Conservation (phyloP, 2,797 vertebrate genomes). For the Chanos chanos region DNA sequence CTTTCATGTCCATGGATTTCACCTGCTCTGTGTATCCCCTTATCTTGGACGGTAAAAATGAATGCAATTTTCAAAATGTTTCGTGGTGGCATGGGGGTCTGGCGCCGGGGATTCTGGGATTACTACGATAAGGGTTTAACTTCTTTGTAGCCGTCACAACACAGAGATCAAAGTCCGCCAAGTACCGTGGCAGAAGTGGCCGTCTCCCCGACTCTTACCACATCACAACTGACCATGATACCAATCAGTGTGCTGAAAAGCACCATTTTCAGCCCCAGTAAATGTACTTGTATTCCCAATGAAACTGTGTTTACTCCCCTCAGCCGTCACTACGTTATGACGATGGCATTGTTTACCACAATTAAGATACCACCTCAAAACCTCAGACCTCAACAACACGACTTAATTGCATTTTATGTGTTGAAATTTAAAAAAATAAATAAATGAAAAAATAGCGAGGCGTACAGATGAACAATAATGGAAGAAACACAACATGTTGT, state of each 20-base stretch:
- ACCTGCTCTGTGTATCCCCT: constrained; percentile 78
- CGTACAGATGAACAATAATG: constrained; percentile 41
- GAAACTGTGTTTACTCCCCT: constrained; percentile 32
- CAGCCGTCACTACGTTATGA: constrained; percentile 18
- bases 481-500: constrained; percentile 38
- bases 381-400: constrained; percentile 4
- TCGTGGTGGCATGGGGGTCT: constrained; percentile 80
- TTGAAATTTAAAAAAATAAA: constrained; percentile 29
- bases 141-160: constrained; percentile 82
- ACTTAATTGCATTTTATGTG: constrained; percentile 39
- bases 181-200: constrained; percentile 66
- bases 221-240: constrained; percentile 27
- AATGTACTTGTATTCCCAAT: too few species aligned
- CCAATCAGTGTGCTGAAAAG: too few species aligned
- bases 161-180: constrained; percentile 81
- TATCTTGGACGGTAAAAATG: constrained; percentile 83
- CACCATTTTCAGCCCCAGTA: too few species aligned
- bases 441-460: too few species aligned
- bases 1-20: constrained; percentile 82
- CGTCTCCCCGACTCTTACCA: constrained; percentile 20
- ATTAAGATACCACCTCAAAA: constrained; percentile 41
- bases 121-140: constrained; percentile 83
- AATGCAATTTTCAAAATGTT: constrained; percentile 79
- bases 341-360: constrained; percentile 40
- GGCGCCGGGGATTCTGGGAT: constrained; percentile 81